Conservation (phyloP, 1,140 invertebrate species). For the Teleopsis dalmanni region DNA sequence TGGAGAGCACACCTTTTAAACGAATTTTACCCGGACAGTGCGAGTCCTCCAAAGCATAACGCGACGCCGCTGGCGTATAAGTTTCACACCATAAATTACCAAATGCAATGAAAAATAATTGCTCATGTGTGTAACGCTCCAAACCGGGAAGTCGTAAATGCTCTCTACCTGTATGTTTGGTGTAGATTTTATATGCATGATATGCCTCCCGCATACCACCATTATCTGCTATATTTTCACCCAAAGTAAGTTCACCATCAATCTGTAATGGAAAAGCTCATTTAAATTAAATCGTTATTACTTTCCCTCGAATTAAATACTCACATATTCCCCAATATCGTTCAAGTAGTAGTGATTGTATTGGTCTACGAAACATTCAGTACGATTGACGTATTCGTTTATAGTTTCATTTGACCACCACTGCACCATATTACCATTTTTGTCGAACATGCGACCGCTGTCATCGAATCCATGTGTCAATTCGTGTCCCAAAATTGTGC, state of each 20-base stretch:
- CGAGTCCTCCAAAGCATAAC: conserved; percentile 60
- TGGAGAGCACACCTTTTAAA: conserved; percentile 73
- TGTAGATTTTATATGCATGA: conserved; percentile 60
- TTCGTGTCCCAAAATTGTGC: conserved; percentile 75
- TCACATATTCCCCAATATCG: conserved; percentile 53
- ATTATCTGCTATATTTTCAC: conserved; percentile 89
- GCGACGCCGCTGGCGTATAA: conserved; percentile 54
- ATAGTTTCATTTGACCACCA: conserved; percentile 84
- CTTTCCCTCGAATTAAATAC: conserved; percentile 4
- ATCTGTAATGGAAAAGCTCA: conserved; percentile 47
- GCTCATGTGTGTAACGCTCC: conserved; percentile 64
- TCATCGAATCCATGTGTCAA: conserved; percentile 81
- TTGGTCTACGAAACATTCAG: conserved; percentile 82
- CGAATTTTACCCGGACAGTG: conserved; percentile 70
- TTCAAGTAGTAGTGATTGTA: conserved; percentile 69
- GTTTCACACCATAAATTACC: conserved; percentile 79
- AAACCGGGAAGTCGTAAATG: conserved; percentile 63
- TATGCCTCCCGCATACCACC: conserved; percentile 76
- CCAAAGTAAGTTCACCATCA: conserved; percentile 71
- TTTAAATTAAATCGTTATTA: background rate
- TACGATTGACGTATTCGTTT: conserved; percentile 46
- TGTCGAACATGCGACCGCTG: conserved; percentile 64
- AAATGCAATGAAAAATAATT: conserved; percentile 85
- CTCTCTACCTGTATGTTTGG: conserved; percentile 53
- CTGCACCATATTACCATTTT: conserved; percentile 61